A percentile compares a stretch with the other conserved stretches of the same genome.
Conservation (phyloP, 1,140 invertebrate genomes). For the Drosophila kurseongensis region DNA sequence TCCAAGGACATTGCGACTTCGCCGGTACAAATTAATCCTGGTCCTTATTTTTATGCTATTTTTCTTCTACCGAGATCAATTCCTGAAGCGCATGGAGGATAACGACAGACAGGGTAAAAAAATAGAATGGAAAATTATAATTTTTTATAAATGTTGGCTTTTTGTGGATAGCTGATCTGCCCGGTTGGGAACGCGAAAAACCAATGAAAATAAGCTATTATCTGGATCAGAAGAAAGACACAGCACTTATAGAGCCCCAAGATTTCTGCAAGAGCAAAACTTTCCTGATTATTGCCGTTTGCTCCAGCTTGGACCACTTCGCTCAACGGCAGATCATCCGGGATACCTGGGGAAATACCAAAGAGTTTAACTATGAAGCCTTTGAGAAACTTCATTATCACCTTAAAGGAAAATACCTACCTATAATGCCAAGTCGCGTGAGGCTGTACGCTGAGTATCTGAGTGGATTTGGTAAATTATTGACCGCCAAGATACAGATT, state of each 20-base stretch:
- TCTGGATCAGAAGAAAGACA: conserved; percentile 89
- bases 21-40: conserved; percentile 3
- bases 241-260: conserved; percentile 87
- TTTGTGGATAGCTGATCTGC: conserved; percentile 42
- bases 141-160: too few species aligned
- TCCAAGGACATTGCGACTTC: conserved; percentile 16
- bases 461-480: conserved; percentile 9
- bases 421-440: conserved; percentile 30
- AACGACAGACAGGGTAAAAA: conserved; percentile 16
- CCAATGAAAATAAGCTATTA: conserved; percentile 89
- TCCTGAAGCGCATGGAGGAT: neutral
- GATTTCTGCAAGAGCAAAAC: conserved; percentile 86
- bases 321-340: conserved; percentile 88
- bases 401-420: conserved; percentile 60
- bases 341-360: conserved; percentile 90
- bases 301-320: conserved; percentile 89
- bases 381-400: conserved; percentile 73
- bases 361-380: conserved; percentile 86
- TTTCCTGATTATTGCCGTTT: conserved; percentile 90
- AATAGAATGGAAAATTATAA: neutral
- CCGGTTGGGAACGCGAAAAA: conserved; percentile 90
- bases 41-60: conserved; percentile 20
- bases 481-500: conserved; percentile 44
- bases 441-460: conserved; percentile 45
- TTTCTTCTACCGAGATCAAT: conserved; percentile 15